These are phyloP conservation scores for Macrosiphum euphorbiae DNA, from an alignment of 2,888 invertebrate species.

Conservation along the genomic window DNA sequence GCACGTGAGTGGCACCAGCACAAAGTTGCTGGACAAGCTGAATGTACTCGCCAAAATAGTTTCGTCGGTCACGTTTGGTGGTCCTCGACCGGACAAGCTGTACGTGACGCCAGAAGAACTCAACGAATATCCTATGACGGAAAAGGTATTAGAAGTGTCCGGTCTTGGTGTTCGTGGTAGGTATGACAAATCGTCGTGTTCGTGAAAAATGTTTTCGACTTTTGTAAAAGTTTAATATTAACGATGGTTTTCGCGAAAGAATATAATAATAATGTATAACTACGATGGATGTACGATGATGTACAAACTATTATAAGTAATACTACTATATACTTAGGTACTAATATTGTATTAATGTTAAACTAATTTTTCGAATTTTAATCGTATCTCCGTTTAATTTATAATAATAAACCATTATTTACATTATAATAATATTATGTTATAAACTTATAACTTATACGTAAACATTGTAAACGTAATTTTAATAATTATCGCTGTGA, in stretches of 20 bases:
- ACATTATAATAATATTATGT: neutral
- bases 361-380: neutral
- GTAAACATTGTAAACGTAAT: neutral
- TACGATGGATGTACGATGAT: neutral
- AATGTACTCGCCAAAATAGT: constrained; percentile 75
- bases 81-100: constrained; percentile 76
- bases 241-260: neutral
- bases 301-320: neutral
- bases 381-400: neutral
- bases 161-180: constrained; percentile 61
- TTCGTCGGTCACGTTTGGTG: constrained; percentile 81
- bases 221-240: neutral
- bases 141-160: constrained; percentile 70
- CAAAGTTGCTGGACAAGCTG: constrained; percentile 74
- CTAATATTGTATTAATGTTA: neutral
- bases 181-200: constrained; percentile 37
- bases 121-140: constrained; percentile 71
- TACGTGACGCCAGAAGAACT: constrained; percentile 75
- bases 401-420: neutral
- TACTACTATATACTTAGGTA: neutral
- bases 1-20: constrained; percentile 74
- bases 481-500: neutral
- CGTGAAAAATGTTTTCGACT: constrained; percentile 49
- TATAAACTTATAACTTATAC: neutral
- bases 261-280: neutral